A percentile compares a stretch with the other conserved stretches of the same genome.
Conservation (phyloP, 2,113 vertebrate species). For the Galemys pyrenaicus region DNA sequence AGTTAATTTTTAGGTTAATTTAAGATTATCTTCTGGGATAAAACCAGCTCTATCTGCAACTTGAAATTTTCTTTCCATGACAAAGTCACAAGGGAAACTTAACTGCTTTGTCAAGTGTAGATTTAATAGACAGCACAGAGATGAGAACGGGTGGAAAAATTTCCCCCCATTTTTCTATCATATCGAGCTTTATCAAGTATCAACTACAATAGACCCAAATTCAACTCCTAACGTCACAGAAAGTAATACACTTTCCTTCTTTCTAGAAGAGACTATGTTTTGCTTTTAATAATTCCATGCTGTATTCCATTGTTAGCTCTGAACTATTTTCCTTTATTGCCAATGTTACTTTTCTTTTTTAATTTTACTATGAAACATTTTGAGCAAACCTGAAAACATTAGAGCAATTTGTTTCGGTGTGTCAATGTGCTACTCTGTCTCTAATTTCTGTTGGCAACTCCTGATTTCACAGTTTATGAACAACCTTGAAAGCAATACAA, state of each 20-base stretch:
- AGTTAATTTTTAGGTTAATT: not conserved
- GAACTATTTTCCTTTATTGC: not conserved
- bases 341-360: not conserved
- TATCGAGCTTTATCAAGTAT: not conserved
- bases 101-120: not conserved
- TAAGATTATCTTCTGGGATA: not conserved
- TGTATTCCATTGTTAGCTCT: not conserved
- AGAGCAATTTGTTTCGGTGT: not conserved
- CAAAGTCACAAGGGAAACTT: not conserved
- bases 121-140: too few species aligned
- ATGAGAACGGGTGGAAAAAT: not conserved
- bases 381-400: not conserved
- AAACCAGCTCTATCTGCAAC: not conserved
- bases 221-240: not conserved
- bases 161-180: not conserved
- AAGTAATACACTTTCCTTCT: not conserved
- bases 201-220: not conserved
- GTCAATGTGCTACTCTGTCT: not conserved
- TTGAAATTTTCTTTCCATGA: constrained; percentile 15
- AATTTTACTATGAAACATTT: not conserved
- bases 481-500: not conserved
- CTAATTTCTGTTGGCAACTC: not conserved
- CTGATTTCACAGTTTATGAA: constrained; percentile 24
- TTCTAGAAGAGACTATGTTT: constrained; percentile 1
- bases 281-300: not conserved